phyloP scores from a whole-genome alignment of 2,888 invertebrate genomes.

The Tuta absoluta region DNA sequence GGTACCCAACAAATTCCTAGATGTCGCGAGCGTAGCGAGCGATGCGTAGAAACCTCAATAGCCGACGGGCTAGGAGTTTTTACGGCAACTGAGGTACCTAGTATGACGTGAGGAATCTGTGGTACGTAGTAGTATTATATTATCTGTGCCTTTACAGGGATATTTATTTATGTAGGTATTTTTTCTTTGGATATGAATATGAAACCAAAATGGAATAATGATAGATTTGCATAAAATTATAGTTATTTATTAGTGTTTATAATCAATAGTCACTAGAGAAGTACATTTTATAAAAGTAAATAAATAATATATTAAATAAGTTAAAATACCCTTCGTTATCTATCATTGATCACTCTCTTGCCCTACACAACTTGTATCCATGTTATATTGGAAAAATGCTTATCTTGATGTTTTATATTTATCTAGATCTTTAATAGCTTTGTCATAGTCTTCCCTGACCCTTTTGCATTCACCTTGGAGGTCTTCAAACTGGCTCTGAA shows the following conservation, averaged over 20 bases:
- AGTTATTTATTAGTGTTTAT: neutral
- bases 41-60: too few species aligned
- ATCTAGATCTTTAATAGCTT: conserved; percentile 43
- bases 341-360: neutral
- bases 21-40: too few species aligned
- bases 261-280: neutral
- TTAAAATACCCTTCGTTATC: conserved; percentile 2
- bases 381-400: neutral
- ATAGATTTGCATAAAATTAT: neutral
- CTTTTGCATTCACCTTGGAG: conserved; percentile 65
- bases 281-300: neutral
- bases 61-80: too few species aligned
- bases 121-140: too few species aligned
- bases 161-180: too few species aligned
- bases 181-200: too few species aligned
- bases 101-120: too few species aligned
- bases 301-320: neutral
- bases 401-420: conserved; percentile 34
- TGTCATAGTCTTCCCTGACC: conserved; percentile 56
- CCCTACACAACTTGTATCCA: neutral
- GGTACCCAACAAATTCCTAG: too few species aligned
- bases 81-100: too few species aligned
- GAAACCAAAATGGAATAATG: too few species aligned
- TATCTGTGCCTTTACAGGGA: too few species aligned
- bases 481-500: conserved; percentile 70